Evolutionary conservation across 2,113 vertebrate species (phyloP).

Genomic region (Coracopsis vasa): DNA sequence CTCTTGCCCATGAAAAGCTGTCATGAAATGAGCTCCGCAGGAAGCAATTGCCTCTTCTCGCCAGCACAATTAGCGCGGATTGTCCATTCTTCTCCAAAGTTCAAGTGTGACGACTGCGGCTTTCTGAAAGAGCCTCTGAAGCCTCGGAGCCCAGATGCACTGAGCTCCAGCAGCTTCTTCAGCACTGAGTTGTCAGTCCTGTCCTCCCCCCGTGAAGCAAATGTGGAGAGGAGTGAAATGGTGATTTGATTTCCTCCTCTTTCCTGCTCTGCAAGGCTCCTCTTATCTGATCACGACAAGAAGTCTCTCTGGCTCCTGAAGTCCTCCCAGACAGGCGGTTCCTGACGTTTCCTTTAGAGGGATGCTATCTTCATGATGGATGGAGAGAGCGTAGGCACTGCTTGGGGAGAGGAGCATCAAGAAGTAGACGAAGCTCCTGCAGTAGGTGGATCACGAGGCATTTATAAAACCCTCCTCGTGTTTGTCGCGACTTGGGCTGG

Average conservation of each 20-base stretch:
- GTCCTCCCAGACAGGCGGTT: background rate
- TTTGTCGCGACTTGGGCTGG: background rate
- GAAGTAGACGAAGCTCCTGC: background rate
- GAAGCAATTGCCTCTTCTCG: constrained; percentile 32
- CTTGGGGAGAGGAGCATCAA: background rate
- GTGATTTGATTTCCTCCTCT: background rate
- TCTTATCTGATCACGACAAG: accelerated
- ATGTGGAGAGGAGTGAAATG: background rate
- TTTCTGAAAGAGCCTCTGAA: background rate
- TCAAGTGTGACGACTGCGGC: constrained; percentile 20
- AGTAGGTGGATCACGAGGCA: background rate
- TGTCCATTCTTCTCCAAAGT: constrained; percentile 52
- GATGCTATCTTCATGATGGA: background rate
- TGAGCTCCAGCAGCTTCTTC: background rate
- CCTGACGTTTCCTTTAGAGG: background rate
- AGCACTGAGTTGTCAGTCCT: background rate
- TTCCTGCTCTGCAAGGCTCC: background rate
- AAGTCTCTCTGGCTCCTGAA: background rate
- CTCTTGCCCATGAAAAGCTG: background rate
- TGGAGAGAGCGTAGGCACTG: background rate
- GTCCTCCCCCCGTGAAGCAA: background rate
- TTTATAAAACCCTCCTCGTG: background rate
- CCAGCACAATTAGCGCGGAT: constrained; percentile 54
- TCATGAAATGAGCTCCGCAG: background rate
- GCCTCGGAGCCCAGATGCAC: background rate